Evolutionary conservation across 2,797 vertebrate species (phyloP).

Genomic region (Dromococcyx pavoninus): DNA sequence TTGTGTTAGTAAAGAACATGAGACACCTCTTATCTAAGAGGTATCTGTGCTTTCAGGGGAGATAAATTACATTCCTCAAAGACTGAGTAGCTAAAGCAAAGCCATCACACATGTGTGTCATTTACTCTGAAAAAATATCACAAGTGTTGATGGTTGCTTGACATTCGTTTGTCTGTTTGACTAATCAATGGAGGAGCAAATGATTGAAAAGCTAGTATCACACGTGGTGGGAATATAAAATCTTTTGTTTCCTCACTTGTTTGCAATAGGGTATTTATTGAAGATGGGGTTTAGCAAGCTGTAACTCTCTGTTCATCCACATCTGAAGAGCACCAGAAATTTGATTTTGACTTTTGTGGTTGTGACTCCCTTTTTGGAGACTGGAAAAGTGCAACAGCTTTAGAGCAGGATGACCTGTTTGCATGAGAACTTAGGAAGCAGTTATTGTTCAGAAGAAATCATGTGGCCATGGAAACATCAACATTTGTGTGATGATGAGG

Average conservation of each 20-base stretch:
- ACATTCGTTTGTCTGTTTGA: background rate
- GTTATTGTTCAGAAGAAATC: background rate
- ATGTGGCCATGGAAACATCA: background rate
- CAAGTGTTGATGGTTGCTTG: background rate
- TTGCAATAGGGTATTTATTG: background rate
- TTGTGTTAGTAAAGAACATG: background rate
- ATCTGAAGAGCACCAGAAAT: background rate
- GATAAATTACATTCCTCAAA: background rate
- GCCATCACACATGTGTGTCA: accelerated
- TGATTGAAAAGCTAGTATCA: background rate
- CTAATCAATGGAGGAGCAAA: background rate
- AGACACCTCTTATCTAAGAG: background rate
- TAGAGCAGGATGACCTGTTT: background rate
- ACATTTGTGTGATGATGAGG: background rate
- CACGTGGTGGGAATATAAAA: background rate
- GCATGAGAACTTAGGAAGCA: background rate
- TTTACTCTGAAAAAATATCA: conserved; percentile 1
- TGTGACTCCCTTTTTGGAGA: background rate
- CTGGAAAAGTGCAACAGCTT: background rate
- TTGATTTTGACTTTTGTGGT: background rate
- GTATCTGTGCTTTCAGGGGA: background rate
- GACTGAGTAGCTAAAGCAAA: background rate
- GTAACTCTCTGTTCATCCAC: accelerated
- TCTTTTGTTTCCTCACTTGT: background rate
- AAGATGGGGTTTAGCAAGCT: background rate